phyloP scores from a whole-genome alignment of 2,888 invertebrate species.

The Lasiommata megera region DNA sequence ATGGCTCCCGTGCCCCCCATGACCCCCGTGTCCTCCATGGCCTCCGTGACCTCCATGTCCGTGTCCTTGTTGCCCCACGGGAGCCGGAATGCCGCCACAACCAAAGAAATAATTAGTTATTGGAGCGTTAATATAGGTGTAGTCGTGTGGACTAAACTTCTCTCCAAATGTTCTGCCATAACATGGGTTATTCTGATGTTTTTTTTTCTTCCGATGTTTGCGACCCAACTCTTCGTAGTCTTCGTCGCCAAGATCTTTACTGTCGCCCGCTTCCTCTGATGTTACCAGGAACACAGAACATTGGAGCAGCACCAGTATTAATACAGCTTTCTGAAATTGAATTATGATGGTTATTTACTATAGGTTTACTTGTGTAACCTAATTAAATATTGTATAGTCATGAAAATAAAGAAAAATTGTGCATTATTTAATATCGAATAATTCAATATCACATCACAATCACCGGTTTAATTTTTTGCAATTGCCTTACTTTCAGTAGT shows the following conservation, averaged over 20 bases:
- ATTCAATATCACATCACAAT: too few species aligned
- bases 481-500: too few species aligned
- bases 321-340: slow-evolving; percentile 47
- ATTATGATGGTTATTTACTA: slow-evolving; percentile 1
- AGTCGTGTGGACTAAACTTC: slow-evolving; percentile 54
- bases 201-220: slow-evolving; percentile 57
- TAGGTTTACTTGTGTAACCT: too few species aligned
- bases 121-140: slow-evolving; percentile 66
- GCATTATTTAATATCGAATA: too few species aligned
- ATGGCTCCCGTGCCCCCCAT: slow-evolving; percentile 35
- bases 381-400: too few species aligned
- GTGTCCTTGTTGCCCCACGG: slow-evolving; percentile 33
- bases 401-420: too few species aligned
- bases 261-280: slow-evolving; percentile 45
- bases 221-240: slow-evolving; percentile 56
- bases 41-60: slow-evolving; percentile 34
- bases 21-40: slow-evolving; percentile 38
- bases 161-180: slow-evolving; percentile 47
- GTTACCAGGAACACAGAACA: slow-evolving; percentile 39
- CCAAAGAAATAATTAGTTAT: slow-evolving; percentile 70
- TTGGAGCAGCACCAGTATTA: slow-evolving; percentile 46
- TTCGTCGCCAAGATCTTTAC: slow-evolving; percentile 48
- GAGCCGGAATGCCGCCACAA: slow-evolving; percentile 45
- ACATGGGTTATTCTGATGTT: slow-evolving; percentile 54
- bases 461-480: too few species aligned